Conservation (phyloP, 2,113 vertebrate genomes). For the Microcebus ravelobensis region DNA sequence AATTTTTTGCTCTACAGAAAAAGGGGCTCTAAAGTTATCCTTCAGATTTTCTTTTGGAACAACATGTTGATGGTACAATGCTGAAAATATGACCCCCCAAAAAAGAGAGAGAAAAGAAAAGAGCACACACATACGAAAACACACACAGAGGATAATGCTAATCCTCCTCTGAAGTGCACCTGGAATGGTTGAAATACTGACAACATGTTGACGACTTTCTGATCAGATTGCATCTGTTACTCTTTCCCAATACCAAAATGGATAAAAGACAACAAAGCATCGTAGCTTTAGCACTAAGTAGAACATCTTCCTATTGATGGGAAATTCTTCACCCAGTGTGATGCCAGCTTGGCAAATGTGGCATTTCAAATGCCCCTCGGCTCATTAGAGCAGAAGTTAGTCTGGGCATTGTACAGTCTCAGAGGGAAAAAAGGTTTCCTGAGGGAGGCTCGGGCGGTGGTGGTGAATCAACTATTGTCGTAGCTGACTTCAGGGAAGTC, state of each 20-base stretch:
- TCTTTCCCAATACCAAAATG: neutral
- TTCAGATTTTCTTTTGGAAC: constrained; percentile 43
- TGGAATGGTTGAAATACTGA: neutral
- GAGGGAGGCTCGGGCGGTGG: constrained; percentile 57
- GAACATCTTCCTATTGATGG: neutral
- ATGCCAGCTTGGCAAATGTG: constrained; percentile 44
- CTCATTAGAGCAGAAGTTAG: constrained; percentile 68
- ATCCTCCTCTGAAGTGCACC: too few species aligned
- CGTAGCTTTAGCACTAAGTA: neutral
- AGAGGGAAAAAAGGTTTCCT: constrained; percentile 64
- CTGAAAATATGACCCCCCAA: neutral
- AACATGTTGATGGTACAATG: neutral
- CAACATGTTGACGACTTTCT: neutral
- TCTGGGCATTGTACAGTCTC: constrained; percentile 68
- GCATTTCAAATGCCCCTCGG: constrained; percentile 42
- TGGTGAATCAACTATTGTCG: constrained; percentile 85
- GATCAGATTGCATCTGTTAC: neutral
- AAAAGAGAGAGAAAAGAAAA: neutral
- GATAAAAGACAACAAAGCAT: neutral
- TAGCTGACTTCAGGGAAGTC: constrained; percentile 81
- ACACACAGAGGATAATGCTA: neutral
- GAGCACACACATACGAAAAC: neutral
- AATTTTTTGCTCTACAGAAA: constrained; percentile 6
- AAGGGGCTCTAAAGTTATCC: neutral
- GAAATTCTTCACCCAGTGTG: neutral